Evolutionary conservation across 2,888 invertebrate genomes (phyloP).

Genomic region (Athripsodes cinereus): DNA sequence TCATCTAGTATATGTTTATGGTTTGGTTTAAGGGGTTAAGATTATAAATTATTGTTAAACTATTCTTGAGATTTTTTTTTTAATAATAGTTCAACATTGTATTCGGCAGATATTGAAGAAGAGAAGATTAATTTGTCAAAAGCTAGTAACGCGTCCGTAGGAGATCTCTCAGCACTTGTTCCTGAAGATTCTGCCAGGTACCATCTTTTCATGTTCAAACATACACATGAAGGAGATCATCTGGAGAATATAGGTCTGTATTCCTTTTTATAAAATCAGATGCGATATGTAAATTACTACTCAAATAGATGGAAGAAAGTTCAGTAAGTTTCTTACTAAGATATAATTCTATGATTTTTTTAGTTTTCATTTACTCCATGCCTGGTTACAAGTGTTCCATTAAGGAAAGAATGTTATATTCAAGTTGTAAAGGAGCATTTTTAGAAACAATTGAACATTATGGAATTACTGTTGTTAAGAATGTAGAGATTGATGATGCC

Average conservation of each 20-base stretch:
- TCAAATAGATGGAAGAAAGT: too few species aligned
- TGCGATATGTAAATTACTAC: too few species aligned
- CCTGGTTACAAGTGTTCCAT: constrained; percentile 94
- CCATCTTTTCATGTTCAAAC: constrained; percentile 86
- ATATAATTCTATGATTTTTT: too few species aligned
- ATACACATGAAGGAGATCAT: constrained; percentile 89
- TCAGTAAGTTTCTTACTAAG: neutral
- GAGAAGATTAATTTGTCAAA: constrained; percentile 82
- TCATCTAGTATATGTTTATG: too few species aligned
- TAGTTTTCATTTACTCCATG: constrained; percentile 98
- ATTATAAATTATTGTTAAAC: too few species aligned
- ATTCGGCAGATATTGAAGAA: constrained; percentile 65
- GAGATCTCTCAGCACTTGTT: constrained; percentile 68
- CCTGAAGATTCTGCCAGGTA: constrained; percentile 85
- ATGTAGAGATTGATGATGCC: constrained; percentile 91
- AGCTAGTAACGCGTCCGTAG: constrained; percentile 60
- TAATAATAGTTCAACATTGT: too few species aligned
- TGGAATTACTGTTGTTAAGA: constrained; percentile 76
- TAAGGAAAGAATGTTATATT: constrained; percentile 97
- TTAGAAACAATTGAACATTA: constrained; percentile 73
- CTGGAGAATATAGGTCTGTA: constrained; percentile 70
- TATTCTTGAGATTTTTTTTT: too few species aligned
- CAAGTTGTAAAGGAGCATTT: constrained; percentile 92
- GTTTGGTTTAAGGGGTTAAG: too few species aligned
- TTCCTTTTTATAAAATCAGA: too few species aligned